phyloP scores from a whole-genome alignment of 2,113 vertebrate genomes.

The Hemiprocne comata region DNA sequence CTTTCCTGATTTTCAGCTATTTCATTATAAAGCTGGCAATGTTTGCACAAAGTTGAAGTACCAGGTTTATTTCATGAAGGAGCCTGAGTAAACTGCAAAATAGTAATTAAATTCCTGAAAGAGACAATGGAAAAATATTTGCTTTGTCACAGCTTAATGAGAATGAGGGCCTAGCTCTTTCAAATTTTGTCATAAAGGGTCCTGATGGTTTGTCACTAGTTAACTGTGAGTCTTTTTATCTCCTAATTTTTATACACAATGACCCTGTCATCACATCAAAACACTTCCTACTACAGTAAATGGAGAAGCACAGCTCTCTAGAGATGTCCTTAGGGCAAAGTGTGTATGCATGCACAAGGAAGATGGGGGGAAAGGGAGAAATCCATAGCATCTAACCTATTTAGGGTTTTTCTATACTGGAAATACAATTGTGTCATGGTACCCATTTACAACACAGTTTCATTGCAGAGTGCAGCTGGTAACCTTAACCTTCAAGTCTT shows the following conservation, averaged over 20 bases:
- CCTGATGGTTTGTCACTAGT: not conserved
- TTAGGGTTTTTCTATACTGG: not conserved
- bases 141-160: not conserved
- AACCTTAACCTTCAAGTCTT: slow-evolving; percentile 33
- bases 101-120: not conserved
- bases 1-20: not conserved
- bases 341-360: not conserved
- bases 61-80: not conserved
- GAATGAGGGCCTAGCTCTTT: not conserved
- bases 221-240: slow-evolving; percentile 30
- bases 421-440: not conserved
- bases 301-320: not conserved
- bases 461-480: slow-evolving; percentile 16
- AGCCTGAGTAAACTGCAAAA: not conserved
- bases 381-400: not conserved
- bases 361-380: not conserved
- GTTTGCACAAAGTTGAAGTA: not conserved
- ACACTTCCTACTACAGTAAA: not conserved
- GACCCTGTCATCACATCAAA: slow-evolving; percentile 46
- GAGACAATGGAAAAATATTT: not conserved
- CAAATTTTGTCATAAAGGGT: not conserved
- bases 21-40: not conserved
- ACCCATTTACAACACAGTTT: not conserved
- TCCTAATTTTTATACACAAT: slow-evolving; percentile 29
- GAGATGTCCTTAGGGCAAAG: slow-evolving; percentile 14